Percentiles rank a stretch among this genome's conserved stretches.
phyloP scores from a whole-genome alignment of 2,113 vertebrate genomes.

The Ptilorrhoa leucosticta region DNA sequence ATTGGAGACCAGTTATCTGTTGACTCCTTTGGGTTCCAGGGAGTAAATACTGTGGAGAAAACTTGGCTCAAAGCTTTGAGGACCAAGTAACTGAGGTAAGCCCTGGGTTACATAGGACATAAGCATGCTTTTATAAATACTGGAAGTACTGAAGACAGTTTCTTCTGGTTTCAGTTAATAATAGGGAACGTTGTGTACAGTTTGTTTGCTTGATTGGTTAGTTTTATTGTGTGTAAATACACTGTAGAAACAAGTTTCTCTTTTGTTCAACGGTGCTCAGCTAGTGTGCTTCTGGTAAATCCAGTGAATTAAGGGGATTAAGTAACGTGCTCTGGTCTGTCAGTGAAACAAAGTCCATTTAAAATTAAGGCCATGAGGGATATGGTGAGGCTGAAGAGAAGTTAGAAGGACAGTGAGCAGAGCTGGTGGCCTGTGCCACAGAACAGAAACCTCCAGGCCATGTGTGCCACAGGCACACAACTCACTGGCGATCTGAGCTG shows the following conservation, averaged over 20 bases:
- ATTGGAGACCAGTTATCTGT: not conserved
- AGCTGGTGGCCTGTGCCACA: not conserved
- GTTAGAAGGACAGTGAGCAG: not conserved
- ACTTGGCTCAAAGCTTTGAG: not conserved
- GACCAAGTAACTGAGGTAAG: not conserved
- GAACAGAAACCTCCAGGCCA: not conserved
- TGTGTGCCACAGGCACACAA: not conserved
- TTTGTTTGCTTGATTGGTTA: conserved; percentile 10
- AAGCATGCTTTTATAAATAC: not conserved
- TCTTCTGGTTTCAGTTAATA: conserved; percentile 23
- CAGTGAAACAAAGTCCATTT: not conserved
- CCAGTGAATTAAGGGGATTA: not conserved
- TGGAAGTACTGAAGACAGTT: not conserved
- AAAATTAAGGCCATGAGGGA: not conserved
- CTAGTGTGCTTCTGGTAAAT: not conserved
- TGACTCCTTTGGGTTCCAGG: not conserved
- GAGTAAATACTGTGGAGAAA: not conserved
- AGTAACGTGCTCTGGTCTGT: not conserved
- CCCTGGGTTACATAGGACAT: not conserved
- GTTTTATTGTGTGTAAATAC: conserved; percentile 22
- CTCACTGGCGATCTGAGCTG: not conserved
- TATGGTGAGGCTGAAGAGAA: not conserved
- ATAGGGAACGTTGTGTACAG: not conserved
- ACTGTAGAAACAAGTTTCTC: not conserved
- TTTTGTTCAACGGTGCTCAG: not conserved